phyloP scores from a whole-genome alignment of 2,797 vertebrate species.

The Champsocephalus gunnari region DNA sequence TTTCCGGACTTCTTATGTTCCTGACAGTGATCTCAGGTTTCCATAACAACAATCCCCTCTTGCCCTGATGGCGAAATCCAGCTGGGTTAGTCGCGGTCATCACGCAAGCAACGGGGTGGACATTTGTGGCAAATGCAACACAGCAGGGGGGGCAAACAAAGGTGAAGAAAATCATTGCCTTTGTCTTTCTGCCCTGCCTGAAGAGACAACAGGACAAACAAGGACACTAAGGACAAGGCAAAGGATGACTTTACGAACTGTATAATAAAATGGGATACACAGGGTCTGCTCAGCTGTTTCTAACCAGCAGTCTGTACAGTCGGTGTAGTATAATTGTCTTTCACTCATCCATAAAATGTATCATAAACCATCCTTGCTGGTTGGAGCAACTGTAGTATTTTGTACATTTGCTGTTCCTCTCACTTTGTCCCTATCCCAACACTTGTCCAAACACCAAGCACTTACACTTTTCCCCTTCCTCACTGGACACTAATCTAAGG shows the following conservation, averaged over 20 bases:
- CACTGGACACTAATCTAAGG: conserved; percentile 73
- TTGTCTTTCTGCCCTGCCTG: conserved; percentile 37
- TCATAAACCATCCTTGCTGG: conserved; percentile 73
- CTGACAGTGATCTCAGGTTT: conserved; percentile 81
- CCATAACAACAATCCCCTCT: conserved; percentile 65
- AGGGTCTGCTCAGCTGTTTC: conserved; percentile 56
- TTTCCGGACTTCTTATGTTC: conserved; percentile 70
- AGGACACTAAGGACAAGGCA: conserved; percentile 61
- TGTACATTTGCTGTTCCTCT: conserved; percentile 82
- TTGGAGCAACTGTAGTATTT: conserved; percentile 83
- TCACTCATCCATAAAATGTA: conserved; percentile 66
- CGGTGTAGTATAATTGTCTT: conserved; percentile 52
- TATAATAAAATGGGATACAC: conserved; percentile 47
- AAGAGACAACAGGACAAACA: conserved; percentile 63
- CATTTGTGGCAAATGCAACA: conserved; percentile 66
- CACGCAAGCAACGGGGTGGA: conserved; percentile 56
- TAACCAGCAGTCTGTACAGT: conserved; percentile 70
- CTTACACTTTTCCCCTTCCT: conserved; percentile 71
- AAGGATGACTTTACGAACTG: conserved; percentile 66
- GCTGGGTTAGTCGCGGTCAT: conserved; percentile 33
- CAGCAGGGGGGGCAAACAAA: conserved; percentile 47
- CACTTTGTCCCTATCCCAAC: conserved; percentile 65
- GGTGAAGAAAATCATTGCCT: conserved; percentile 30
- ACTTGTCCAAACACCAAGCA: conserved; percentile 73
- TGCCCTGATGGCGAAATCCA: conserved; percentile 36